Base-by-base conservation (phyloP, 2,888 invertebrate species). In the Ophion costatus region DNA sequence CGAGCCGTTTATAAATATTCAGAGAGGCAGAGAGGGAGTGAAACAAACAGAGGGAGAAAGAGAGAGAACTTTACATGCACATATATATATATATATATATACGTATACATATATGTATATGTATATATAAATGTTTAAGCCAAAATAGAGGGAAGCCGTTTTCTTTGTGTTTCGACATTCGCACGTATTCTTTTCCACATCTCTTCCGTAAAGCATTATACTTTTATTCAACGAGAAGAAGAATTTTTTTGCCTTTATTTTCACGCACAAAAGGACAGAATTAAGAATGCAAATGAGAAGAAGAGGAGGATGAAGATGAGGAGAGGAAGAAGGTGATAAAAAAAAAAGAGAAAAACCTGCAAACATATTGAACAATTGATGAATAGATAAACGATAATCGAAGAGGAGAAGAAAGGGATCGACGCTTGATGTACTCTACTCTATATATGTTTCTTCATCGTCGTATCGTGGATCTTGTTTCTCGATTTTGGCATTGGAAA, bases 1-100 rank as follows among this genome's bases (percentile, higher is more conserved):
- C 93, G 93, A 93, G 93, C 93, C 92, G 93, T 91, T 93, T 80
- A 71, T 83, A 83, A 88, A 89, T 88, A 73, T 59, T 45, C 20
- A 42, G 70, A 22, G 73, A 66, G 24, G 71, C 63, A 59, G 66
- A 38, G 38, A 76, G 11, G 76, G 77, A 81, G 77, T 80, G 82
- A 76, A 14, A 56, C 24, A 29, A 29, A 63, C 29, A 45, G 29
- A 14, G n/a, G 63, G 69, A 76, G 69, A 76, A 14, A 45, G 29
- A 14, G n/a, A 69, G 69, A 76, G 69, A 76, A 14, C 14, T 45
- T 14, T 14, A 45, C 2, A 14, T 14, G 14, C 45, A 14, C 14
- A 45, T 11, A 42, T 42, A 45, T 38, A 38, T 38, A 38, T 9
- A 38, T 38, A 38, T 38, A 38, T 38, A 38, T 38, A 38, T 38